Evolutionary conservation across 1,140 invertebrate species (phyloP).

Genomic region (Babylonia areolata): DNA sequence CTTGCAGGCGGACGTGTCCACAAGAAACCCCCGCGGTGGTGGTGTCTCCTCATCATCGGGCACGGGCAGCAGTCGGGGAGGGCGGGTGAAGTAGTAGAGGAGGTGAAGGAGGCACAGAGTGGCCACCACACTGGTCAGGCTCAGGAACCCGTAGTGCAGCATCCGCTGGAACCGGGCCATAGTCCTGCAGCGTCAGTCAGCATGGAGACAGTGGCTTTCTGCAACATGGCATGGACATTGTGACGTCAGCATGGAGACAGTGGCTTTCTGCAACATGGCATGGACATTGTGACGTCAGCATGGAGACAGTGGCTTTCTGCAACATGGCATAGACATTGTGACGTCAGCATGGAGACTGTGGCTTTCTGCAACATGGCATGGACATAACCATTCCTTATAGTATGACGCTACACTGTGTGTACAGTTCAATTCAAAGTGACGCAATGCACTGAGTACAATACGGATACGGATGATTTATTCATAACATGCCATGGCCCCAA

Average conservation of each 20-base stretch:
- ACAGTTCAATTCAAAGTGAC: no score
- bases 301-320: no score
- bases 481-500: no score
- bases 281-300: no score
- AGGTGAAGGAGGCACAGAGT: conserved; percentile 27
- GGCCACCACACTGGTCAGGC: conserved; percentile 1
- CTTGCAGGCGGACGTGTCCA: conserved; percentile 85
- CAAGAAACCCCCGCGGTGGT: conserved; percentile 71
- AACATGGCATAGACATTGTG: no score
- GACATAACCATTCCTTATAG: no score
- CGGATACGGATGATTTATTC: no score
- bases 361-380: background rate
- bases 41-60: background rate
- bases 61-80: background rate
- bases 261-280: background rate
- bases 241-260: background rate
- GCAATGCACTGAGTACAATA: no score
- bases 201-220: no score
- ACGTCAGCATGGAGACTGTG: no score
- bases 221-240: no score
- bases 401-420: no score
- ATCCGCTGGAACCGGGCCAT: conserved; percentile 1
- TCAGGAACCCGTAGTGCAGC: conserved; percentile 15
- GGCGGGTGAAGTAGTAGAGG: conserved; percentile 27
- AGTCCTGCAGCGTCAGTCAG: background rate